Base-by-base conservation (phyloP, 2,888 invertebrate species). In the Dryocosmus kuriphilus region DNA sequence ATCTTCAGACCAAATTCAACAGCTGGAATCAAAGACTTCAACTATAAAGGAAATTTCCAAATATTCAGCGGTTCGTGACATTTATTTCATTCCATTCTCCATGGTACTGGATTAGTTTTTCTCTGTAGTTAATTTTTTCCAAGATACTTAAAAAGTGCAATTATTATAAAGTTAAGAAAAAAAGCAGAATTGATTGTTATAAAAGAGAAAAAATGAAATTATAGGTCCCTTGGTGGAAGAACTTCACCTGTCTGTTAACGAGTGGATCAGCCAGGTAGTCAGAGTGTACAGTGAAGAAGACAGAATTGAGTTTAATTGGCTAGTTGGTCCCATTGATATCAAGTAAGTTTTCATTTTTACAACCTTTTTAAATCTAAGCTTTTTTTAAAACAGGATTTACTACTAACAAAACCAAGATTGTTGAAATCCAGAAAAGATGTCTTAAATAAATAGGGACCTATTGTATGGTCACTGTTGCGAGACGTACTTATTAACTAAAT, bases 271-370 rank as follows among this genome's bases (percentile, higher is more conserved):
- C n/a, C 95, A 97, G 88, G 94, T 14, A 0, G 92, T 97, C 1
- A 93, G 96, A 76, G 88, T 97, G 11, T 96, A 96, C 85, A 92
- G 93, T 14, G 93, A 92, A 9, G 93, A 93, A 0, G 91, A 92
- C 24, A 88, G 93, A 27, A 88, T 95, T 0, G 97, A 97, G 87
- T 94, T 95, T 35, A 95, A 97, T 83, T 97, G 96, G 95, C 85
- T 96, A 0, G 93, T 97, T 9, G 97, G 97, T 0, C 96, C 97
- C 0, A 96, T 97, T 81, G 94, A 96, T 0, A 91, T 95, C 0
- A 88, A 92, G 92, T 91, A 91, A n/a, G 82, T 41, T 76, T 55
- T 19, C 9, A 22, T 11, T 75, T 16, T 60, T 2, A 11, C 24
- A 41, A 35, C 6, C 19, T 71, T 35, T 35, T 55, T n/a, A 11